Percentiles rank a stretch among this genome's conserved stretches.
phyloP scores from a whole-genome alignment of 1,140 invertebrate species.

The Hermetia illucens region DNA sequence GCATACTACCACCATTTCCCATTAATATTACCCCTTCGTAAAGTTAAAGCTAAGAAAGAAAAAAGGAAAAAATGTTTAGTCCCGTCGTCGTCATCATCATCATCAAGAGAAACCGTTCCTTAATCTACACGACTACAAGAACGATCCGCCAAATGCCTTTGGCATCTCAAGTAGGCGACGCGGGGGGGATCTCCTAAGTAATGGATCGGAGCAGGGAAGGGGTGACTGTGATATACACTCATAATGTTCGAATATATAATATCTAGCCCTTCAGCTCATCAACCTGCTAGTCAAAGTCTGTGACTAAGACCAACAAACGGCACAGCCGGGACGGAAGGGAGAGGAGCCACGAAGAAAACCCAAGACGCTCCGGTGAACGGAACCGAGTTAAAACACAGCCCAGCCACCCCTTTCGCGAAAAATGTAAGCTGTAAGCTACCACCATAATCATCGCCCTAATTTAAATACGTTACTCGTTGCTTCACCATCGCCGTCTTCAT shows the following conservation, averaged over 20 bases:
- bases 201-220: no score
- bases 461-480: background rate
- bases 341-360: no score
- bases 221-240: no score
- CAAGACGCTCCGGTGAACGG: no score
- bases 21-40: conserved; percentile 1
- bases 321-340: no score
- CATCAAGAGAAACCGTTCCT: background rate
- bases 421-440: background rate
- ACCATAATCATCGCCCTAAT: conserved; percentile 1
- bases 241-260: background rate
- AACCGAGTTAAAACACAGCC: no score
- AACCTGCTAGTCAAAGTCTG: background rate
- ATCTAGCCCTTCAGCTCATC: background rate
- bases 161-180: background rate
- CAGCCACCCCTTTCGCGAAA: background rate
- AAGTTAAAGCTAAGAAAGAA: no score
- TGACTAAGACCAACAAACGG: background rate
- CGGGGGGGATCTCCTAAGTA: no score
- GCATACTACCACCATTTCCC: background rate
- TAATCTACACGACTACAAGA: background rate
- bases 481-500: background rate
- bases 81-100: background rate
- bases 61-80: no score
- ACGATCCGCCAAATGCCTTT: background rate